phyloP scores from a whole-genome alignment of 2,797 vertebrate species.

The Choloepus didactylus region DNA sequence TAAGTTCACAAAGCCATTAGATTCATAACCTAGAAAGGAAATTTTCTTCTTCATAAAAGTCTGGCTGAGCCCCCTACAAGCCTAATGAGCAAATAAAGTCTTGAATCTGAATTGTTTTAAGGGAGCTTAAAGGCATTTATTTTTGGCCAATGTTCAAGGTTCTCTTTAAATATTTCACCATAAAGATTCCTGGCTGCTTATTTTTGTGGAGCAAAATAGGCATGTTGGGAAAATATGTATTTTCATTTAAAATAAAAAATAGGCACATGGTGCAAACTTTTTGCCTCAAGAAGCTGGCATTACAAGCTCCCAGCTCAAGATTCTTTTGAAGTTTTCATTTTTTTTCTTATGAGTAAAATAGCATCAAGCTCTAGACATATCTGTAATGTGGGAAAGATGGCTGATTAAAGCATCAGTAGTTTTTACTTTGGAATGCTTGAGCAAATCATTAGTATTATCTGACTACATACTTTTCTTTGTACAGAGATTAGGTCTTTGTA shows the following conservation, averaged over 20 bases:
- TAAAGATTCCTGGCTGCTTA: slow-evolving; percentile 83
- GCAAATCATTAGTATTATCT: background rate
- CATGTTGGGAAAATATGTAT: slow-evolving; percentile 78
- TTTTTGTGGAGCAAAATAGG: slow-evolving; percentile 80
- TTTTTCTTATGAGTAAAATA: slow-evolving; percentile 65
- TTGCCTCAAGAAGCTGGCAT: slow-evolving; percentile 77
- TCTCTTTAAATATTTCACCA: slow-evolving; percentile 84
- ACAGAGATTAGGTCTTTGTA: background rate
- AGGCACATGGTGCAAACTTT: slow-evolving; percentile 67
- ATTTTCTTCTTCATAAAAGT: slow-evolving; percentile 75
- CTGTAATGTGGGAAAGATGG: background rate
- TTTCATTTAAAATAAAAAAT: slow-evolving; percentile 83
- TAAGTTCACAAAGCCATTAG: slow-evolving; percentile 51
- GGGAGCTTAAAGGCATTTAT: slow-evolving; percentile 78
- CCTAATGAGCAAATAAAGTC: slow-evolving; percentile 82
- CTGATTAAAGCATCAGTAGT: background rate
- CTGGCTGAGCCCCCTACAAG: slow-evolving; percentile 64
- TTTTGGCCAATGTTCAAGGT: slow-evolving; percentile 82
- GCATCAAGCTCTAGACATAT: slow-evolving; percentile 17
- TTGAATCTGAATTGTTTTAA: slow-evolving; percentile 82
- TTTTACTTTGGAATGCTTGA: slow-evolving; percentile 18
- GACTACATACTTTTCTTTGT: background rate
- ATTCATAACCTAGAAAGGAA: slow-evolving; percentile 66
- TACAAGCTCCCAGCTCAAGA: slow-evolving; percentile 73
- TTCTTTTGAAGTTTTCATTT: slow-evolving; percentile 76